Percentiles rank a stretch among this genome's conserved stretches.
Evolutionary conservation across 2,888 invertebrate species (phyloP).

Genomic region (Vanessa cardui): DNA sequence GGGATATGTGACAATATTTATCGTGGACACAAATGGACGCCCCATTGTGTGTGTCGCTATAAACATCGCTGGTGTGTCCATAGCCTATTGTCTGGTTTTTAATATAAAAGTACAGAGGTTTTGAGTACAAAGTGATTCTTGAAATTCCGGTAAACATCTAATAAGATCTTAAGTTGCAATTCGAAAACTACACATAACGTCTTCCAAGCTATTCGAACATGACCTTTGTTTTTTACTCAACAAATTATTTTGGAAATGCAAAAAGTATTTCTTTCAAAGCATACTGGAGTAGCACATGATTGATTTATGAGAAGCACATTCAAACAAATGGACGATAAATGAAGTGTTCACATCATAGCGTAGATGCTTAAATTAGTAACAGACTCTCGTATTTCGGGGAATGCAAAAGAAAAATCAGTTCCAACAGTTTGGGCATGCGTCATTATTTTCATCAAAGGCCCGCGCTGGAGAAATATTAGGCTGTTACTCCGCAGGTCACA

Average conservation of each 20-base stretch:
- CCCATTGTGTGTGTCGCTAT: constrained; percentile 34
- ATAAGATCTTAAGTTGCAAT: constrained; percentile 3
- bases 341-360: no score
- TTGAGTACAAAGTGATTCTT: constrained; percentile 12
- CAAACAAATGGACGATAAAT: no score
- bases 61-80: constrained; percentile 28
- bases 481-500: constrained; percentile 24
- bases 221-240: no score
- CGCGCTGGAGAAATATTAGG: constrained; percentile 2
- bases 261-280: no score
- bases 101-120: constrained; percentile 20
- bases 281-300: no score
- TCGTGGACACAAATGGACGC: constrained; percentile 33
- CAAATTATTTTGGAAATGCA: no score
- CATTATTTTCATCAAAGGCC: constrained; percentile 7
- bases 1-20: constrained; percentile 39
- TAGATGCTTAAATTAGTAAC: not conserved
- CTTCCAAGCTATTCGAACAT: not conserved
- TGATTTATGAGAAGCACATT: no score
- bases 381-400: not conserved
- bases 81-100: constrained; percentile 33
- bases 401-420: not conserved
- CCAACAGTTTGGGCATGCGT: not conserved
- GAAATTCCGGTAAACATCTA: not conserved
- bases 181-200: not conserved